Evolutionary conservation across 2,797 vertebrate genomes (phyloP).

Genomic region (Nyctibius grandis): DNA sequence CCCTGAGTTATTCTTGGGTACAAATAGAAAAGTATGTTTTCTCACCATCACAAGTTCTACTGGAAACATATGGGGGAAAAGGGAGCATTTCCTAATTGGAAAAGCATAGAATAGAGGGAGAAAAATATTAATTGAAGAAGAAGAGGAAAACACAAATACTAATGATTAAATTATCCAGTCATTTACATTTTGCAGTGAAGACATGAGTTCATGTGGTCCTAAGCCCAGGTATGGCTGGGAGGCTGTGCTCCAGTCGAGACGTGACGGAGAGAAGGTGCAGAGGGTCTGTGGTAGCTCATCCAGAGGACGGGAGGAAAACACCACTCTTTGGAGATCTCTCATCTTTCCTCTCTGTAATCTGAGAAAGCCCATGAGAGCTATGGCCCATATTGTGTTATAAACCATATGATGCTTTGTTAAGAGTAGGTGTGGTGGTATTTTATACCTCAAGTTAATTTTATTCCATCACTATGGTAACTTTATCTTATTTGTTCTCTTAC

Average conservation of each 20-base stretch:
- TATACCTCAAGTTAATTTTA: background rate
- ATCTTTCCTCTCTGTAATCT: background rate
- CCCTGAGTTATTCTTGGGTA: background rate
- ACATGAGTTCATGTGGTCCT: background rate
- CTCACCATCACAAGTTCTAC: background rate
- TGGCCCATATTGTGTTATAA: background rate
- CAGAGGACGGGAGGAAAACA: background rate
- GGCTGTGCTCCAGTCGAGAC: fast-evolving
- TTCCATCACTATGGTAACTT: background rate
- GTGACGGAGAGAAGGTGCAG: background rate
- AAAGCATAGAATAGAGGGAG: background rate
- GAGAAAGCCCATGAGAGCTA: background rate
- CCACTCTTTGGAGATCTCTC: background rate
- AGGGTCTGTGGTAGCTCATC: background rate
- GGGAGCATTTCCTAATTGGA: background rate
- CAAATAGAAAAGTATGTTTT: background rate
- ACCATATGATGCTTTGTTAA: background rate
- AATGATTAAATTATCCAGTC: background rate
- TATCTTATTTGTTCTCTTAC: background rate
- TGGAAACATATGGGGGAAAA: background rate
- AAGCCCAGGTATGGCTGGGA: background rate
- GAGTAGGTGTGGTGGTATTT: background rate
- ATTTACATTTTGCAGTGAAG: background rate
- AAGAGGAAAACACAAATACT: background rate
- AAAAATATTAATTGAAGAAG: background rate